Conservation (phyloP, 2,888 invertebrate species). For the Fissipunctia ypsillon region DNA sequence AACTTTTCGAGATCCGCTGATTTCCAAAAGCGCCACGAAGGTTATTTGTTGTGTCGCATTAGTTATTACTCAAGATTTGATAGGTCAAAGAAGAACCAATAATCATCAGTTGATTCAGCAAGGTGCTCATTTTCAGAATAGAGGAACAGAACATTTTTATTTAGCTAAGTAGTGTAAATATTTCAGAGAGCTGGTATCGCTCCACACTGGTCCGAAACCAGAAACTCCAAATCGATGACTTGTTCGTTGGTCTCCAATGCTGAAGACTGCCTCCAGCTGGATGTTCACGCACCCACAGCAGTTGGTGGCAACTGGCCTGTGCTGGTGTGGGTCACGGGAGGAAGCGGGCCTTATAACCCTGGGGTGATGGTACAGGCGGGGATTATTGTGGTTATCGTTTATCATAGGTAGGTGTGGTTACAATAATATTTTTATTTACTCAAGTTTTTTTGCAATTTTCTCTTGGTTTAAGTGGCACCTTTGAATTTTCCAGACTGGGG, state of each 20-base stretch:
- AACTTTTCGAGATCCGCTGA: no score
- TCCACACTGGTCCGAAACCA: slow-evolving; percentile 79
- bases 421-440: background rate
- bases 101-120: no score
- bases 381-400: slow-evolving; percentile 79
- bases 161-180: no score
- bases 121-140: no score
- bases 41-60: no score
- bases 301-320: slow-evolving; percentile 77
- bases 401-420: slow-evolving; percentile 76
- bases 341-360: slow-evolving; percentile 77
- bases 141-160: no score
- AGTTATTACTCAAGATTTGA: no score
- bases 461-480: background rate
- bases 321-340: slow-evolving; percentile 82
- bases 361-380: slow-evolving; percentile 78
- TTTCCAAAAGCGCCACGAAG: no score
- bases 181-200: slow-evolving; percentile 81
- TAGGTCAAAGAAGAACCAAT: no score
- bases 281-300: slow-evolving; percentile 91
- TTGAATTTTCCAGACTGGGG: slow-evolving; percentile 76
- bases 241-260: slow-evolving; percentile 76
- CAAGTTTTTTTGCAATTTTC: background rate
- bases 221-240: slow-evolving; percentile 73
- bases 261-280: slow-evolving; percentile 92